Percentiles rank a stretch among this genome's conserved stretches.
These are phyloP conservation scores for Diadegma fenestrale DNA, from an alignment of 2,888 invertebrate species.

Conservation along the genomic window DNA sequence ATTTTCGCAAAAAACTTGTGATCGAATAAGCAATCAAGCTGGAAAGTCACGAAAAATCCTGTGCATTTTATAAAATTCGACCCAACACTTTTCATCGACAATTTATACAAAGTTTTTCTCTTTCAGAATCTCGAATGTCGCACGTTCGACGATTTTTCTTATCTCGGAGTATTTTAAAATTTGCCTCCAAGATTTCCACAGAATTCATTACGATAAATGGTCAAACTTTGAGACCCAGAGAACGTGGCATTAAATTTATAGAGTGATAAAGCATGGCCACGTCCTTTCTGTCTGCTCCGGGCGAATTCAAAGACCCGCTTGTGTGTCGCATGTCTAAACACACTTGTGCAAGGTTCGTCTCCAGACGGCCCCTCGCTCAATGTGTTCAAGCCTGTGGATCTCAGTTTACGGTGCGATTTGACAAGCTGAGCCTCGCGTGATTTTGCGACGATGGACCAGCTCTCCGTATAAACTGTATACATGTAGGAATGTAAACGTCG, in stretches of 20 bases:
- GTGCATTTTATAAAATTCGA: neutral
- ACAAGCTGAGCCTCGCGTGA: slow-evolving; percentile 7
- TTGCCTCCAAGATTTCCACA: neutral
- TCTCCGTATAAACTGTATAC: slow-evolving; percentile 5
- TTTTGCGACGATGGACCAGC: neutral
- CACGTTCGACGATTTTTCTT: neutral
- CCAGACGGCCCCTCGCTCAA: neutral
- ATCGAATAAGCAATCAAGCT: neutral
- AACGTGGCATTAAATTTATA: slow-evolving; percentile 44
- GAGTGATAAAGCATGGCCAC: slow-evolving; percentile 46
- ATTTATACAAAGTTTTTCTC: neutral
- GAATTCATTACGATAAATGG: neutral
- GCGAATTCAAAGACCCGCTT: slow-evolving; percentile 44
- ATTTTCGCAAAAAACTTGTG: neutral
- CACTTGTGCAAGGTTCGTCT: slow-evolving; percentile 5
- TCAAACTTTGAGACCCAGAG: slow-evolving; percentile 55
- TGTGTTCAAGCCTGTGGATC: neutral
- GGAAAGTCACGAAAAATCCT: neutral
- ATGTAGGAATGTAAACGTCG: slow-evolving; percentile 3
- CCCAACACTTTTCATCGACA: neutral
- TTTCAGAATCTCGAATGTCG: neutral
- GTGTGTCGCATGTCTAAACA: neutral
- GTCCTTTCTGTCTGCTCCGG: slow-evolving; percentile 44
- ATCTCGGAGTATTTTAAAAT: neutral
- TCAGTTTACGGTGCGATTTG: slow-evolving; percentile 16